phyloP scores from a whole-genome alignment of 2,888 invertebrate species.

The Caenorhabditis angaria region DNA sequence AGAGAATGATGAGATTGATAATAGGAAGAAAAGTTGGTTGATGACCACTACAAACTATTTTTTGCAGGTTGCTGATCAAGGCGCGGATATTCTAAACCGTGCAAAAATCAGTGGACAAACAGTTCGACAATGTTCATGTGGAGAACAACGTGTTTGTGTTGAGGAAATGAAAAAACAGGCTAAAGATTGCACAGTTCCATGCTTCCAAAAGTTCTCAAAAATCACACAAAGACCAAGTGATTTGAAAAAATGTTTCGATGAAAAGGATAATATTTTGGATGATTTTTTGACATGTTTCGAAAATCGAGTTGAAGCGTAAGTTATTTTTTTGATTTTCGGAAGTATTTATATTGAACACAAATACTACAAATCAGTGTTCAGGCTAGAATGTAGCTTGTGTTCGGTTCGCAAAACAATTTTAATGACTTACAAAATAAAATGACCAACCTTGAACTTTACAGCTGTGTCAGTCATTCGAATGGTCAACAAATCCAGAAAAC shows the following conservation, averaged over 20 bases:
- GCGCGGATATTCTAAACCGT: constrained; percentile 42
- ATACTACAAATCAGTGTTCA: too few relatives aligned
- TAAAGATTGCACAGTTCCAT: constrained; percentile 62
- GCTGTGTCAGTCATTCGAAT: constrained; percentile 52
- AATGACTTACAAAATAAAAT: background rate
- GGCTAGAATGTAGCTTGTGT: too few relatives aligned
- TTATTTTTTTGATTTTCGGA: constrained; percentile 2
- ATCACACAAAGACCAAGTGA: constrained; percentile 61
- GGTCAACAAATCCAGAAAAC: constrained; percentile 64
- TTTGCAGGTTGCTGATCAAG: constrained; percentile 44
- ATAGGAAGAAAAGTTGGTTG: background rate
- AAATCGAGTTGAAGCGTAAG: constrained; percentile 62
- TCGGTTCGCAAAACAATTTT: too few relatives aligned
- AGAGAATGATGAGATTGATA: too few relatives aligned
- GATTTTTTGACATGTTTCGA: constrained; percentile 66
- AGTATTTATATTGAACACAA: too few relatives aligned
- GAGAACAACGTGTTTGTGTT: constrained; percentile 63
- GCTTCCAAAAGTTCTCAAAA: constrained; percentile 61
- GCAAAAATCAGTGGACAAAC: constrained; percentile 42
- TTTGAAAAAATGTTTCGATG: constrained; percentile 63
- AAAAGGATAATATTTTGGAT: constrained; percentile 62
- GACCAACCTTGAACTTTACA: constrained; percentile 30
- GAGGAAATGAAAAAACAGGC: constrained; percentile 68
- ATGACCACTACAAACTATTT: background rate
- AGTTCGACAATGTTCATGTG: constrained; percentile 66